Evolutionary conservation across 2,113 vertebrate genomes (phyloP).

Genomic region (Rhea pennata): DNA sequence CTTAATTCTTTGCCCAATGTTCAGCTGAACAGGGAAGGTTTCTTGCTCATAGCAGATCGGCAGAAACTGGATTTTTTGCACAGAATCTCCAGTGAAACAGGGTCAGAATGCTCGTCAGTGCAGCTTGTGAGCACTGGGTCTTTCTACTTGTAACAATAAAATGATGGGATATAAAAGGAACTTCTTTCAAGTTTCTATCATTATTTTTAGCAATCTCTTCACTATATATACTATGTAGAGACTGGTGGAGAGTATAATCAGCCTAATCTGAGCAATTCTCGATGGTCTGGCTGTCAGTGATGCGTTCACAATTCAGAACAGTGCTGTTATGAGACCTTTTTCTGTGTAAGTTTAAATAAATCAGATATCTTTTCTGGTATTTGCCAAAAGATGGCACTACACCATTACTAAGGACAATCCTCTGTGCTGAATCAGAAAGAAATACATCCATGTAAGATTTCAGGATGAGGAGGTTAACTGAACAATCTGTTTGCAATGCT

Average conservation of each 20-base stretch:
- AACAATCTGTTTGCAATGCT: background rate
- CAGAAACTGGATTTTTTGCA: background rate
- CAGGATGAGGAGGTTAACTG: conserved; percentile 15
- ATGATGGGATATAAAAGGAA: background rate
- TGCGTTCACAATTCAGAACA: background rate
- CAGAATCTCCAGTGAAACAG: background rate
- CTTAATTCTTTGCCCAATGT: background rate
- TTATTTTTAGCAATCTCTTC: conserved; percentile 20
- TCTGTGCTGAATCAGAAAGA: background rate
- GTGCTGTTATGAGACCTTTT: background rate
- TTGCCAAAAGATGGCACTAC: conserved; percentile 44
- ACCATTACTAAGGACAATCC: background rate
- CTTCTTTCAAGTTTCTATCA: background rate
- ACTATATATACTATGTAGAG: background rate
- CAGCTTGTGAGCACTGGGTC: background rate
- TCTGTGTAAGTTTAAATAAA: background rate
- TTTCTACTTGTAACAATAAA: background rate
- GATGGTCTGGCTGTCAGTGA: background rate
- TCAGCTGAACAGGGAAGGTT: background rate
- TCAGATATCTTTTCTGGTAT: background rate
- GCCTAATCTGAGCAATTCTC: background rate
- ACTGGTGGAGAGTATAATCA: background rate
- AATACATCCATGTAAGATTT: background rate
- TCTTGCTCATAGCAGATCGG: background rate
- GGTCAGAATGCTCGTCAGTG: background rate